These are phyloP conservation scores for Fulmarus glacialis DNA, from an alignment of 2,113 vertebrate genomes.

Conservation along the genomic window DNA sequence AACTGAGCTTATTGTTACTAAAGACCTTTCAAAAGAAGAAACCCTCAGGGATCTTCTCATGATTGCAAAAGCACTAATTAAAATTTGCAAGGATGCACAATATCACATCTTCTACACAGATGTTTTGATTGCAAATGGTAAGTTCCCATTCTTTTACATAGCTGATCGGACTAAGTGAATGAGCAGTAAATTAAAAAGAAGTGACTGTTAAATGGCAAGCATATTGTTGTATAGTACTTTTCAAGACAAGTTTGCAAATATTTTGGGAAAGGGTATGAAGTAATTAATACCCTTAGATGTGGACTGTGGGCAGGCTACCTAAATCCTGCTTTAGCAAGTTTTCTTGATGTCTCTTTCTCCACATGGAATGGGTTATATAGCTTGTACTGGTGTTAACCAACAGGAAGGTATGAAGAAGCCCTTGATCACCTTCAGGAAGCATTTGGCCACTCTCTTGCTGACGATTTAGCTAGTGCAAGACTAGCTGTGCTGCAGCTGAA, in stretches of 20 bases:
- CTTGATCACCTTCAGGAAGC: slow-evolving; percentile 73
- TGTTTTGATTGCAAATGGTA: slow-evolving; percentile 82
- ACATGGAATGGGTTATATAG: neutral
- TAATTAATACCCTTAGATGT: neutral
- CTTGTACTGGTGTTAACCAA: neutral
- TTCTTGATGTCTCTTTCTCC: neutral
- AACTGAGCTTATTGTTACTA: slow-evolving; percentile 40
- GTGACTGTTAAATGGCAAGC: neutral
- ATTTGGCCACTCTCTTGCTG: slow-evolving; percentile 74
- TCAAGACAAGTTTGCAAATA: neutral
- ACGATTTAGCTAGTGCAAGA: slow-evolving; percentile 77
- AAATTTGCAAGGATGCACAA: slow-evolving; percentile 69
- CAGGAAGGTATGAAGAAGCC: slow-evolving; percentile 78
- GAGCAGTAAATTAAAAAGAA: neutral
- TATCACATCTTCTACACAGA: slow-evolving; percentile 85
- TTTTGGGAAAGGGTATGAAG: neutral
- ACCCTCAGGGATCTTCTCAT: slow-evolving; percentile 74
- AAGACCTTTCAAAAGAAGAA: slow-evolving; percentile 53
- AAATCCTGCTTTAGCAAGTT: neutral
- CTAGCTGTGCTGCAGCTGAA: slow-evolving; percentile 84
- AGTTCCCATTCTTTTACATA: neutral
- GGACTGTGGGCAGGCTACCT: neutral
- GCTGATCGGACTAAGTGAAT: neutral
- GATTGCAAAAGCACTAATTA: slow-evolving; percentile 75
- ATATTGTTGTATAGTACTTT: neutral